Evolutionary conservation across 2,113 vertebrate genomes (phyloP).

Genomic region (Thalassoma bifasciatum): DNA sequence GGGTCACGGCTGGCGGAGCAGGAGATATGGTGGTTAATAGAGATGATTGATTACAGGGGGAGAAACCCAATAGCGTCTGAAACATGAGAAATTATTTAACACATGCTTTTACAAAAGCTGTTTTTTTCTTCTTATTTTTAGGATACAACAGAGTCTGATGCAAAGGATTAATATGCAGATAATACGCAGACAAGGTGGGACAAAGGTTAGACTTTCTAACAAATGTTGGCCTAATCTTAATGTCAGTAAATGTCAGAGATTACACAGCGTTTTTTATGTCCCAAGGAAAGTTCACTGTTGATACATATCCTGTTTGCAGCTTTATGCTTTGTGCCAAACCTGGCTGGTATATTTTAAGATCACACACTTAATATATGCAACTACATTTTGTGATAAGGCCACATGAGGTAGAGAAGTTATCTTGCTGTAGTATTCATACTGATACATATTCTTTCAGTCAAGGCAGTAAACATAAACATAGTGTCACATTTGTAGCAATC

Average conservation of each 20-base stretch:
- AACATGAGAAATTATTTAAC: slow-evolving; percentile 72
- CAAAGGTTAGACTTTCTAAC: slow-evolving; percentile 74
- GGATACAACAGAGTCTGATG: slow-evolving; percentile 37
- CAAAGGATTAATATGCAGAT: slow-evolving; percentile 61
- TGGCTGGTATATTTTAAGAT: neutral
- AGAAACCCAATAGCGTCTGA: slow-evolving; percentile 55
- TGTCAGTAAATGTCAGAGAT: slow-evolving; percentile 72
- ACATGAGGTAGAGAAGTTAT: neutral
- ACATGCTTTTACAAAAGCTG: slow-evolving; percentile 60
- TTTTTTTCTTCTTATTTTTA: slow-evolving; percentile 37
- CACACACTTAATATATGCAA: slow-evolving; percentile 16
- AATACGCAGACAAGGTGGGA: slow-evolving; percentile 53
- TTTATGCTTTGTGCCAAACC: slow-evolving; percentile 14
- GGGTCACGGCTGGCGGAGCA: slow-evolving; percentile 76
- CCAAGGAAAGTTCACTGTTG: slow-evolving; percentile 62
- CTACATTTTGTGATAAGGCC: slow-evolving; percentile 16
- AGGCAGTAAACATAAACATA: neutral
- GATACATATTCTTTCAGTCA: slow-evolving; percentile 9
- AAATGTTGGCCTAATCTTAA: slow-evolving; percentile 70
- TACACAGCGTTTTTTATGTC: slow-evolving; percentile 48
- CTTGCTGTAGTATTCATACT: neutral
- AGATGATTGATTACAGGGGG: slow-evolving; percentile 77
- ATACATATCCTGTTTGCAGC: slow-evolving; percentile 45
- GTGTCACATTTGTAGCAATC: slow-evolving; percentile 5
- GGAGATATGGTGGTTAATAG: slow-evolving; percentile 78